Evolutionary conservation across 2,888 invertebrate species (phyloP).

Genomic region (Timema cristinae): DNA sequence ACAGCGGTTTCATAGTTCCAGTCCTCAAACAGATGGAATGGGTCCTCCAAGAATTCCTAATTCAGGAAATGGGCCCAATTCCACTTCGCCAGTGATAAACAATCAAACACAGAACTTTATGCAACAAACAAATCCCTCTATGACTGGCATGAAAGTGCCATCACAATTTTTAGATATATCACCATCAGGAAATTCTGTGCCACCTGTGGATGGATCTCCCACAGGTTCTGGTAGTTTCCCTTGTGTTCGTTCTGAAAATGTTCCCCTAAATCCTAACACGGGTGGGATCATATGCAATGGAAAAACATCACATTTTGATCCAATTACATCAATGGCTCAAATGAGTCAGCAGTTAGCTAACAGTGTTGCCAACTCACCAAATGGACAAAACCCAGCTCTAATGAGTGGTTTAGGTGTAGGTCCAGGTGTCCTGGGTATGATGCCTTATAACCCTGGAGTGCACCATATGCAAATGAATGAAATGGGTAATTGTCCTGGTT

Average conservation of each 20-base stretch:
- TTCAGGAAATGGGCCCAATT: conserved; percentile 28
- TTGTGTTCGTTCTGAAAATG: conserved; percentile 34
- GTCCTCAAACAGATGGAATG: conserved; percentile 42
- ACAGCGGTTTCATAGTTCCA: conserved; percentile 39
- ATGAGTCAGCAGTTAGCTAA: conserved; percentile 91
- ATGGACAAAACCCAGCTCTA: conserved; percentile 40
- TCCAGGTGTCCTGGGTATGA: conserved; percentile 42
- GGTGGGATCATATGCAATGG: conserved; percentile 41
- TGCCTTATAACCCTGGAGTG: conserved; percentile 51
- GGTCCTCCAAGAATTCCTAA: conserved; percentile 41
- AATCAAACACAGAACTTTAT: conserved; percentile 28
- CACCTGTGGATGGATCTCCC: conserved; percentile 47
- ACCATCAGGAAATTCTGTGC: conserved; percentile 43
- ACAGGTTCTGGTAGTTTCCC: conserved; percentile 37
- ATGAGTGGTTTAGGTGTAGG: conserved; percentile 24
- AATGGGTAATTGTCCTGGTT: conserved; percentile 45
- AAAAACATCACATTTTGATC: conserved; percentile 72
- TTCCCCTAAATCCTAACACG: conserved; percentile 64
- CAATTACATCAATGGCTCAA: conserved; percentile 88
- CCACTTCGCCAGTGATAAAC: conserved; percentile 30
- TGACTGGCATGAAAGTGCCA: conserved; percentile 27
- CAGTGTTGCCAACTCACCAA: conserved; percentile 59
- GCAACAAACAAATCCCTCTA: conserved; percentile 24
- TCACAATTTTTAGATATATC: conserved; percentile 33
- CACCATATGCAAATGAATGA: conserved; percentile 49